phyloP scores from a whole-genome alignment of 2,888 invertebrate species.

The Alviniconcha strummeri region DNA sequence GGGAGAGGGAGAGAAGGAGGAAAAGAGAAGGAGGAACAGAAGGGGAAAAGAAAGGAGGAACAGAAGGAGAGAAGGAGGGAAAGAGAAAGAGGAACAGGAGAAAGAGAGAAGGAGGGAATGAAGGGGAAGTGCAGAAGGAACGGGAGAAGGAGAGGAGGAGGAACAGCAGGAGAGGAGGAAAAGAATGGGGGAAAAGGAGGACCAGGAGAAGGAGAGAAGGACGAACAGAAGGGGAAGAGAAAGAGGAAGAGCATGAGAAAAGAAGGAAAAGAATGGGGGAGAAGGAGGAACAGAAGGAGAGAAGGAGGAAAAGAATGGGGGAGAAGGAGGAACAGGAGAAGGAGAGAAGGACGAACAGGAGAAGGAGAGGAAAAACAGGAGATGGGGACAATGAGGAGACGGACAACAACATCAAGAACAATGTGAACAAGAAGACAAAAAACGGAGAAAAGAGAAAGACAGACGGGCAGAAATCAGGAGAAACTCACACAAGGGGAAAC shows the following conservation, averaged over 20 bases:
- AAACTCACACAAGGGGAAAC: constrained; percentile 17
- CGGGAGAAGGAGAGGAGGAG: background rate
- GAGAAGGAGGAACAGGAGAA: no score
- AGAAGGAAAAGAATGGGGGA: background rate
- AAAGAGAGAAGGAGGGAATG: background rate
- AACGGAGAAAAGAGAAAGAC: no score
- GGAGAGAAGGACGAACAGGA: no score
- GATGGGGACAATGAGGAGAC: no score
- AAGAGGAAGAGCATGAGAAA: no score
- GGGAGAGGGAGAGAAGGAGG: background rate
- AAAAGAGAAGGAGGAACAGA: background rate
- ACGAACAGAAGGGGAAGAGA: background rate
- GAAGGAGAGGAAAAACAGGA: no score
- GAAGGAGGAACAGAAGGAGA: background rate
- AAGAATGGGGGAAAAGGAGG: background rate
- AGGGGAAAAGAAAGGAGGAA: background rate
- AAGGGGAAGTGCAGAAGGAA: background rate
- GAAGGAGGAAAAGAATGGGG: background rate
- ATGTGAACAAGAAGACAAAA: no score
- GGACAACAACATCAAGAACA: no score
- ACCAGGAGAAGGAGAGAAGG: background rate
- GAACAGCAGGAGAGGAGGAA: background rate
- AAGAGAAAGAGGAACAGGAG: background rate
- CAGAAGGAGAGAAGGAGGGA: background rate
- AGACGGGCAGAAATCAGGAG: background rate